These are phyloP conservation scores for Notechis scutatus DNA, from an alignment of 2,113 vertebrate genomes.

Conservation along the genomic window DNA sequence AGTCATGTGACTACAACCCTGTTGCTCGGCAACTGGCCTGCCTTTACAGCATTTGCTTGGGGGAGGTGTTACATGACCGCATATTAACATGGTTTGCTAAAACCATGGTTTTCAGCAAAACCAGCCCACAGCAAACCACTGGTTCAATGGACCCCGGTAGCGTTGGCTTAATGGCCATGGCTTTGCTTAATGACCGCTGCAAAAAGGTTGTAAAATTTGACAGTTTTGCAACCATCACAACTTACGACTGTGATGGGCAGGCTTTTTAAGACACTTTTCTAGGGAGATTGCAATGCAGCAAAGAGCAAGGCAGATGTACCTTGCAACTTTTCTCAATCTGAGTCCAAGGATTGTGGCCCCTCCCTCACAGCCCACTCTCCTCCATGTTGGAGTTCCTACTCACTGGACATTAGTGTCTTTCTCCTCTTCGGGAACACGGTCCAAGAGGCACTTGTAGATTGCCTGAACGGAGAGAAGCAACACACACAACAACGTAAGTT, in stretches of 20 bases:
- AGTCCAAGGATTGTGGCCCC: not conserved
- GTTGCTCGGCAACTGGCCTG: no score
- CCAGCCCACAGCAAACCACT: no score
- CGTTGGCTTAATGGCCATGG: not conserved
- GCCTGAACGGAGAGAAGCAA: conserved; percentile 63
- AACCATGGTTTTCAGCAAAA: no score
- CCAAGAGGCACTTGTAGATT: conserved; percentile 87
- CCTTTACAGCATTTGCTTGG: no score
- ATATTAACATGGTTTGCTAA: no score
- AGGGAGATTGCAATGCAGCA: not conserved
- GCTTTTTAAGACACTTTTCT: no score
- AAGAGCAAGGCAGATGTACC: not conserved
- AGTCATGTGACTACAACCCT: no score
- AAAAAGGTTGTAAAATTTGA: not conserved
- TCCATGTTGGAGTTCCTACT: conserved; percentile 55
- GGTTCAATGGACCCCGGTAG: no score
- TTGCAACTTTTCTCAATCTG: not conserved
- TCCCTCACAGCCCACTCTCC: no score
- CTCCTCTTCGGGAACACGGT: conserved; percentile 86
- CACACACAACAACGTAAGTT: not conserved
- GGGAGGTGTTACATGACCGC: no score
- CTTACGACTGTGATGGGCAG: not conserved
- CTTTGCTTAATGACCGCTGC: not conserved
- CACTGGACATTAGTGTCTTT: conserved; percentile 87
- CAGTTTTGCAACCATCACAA: not conserved